Evolutionary conservation across 2,888 invertebrate species (phyloP).

Genomic region (Eueremaeus valkanovi): DNA sequence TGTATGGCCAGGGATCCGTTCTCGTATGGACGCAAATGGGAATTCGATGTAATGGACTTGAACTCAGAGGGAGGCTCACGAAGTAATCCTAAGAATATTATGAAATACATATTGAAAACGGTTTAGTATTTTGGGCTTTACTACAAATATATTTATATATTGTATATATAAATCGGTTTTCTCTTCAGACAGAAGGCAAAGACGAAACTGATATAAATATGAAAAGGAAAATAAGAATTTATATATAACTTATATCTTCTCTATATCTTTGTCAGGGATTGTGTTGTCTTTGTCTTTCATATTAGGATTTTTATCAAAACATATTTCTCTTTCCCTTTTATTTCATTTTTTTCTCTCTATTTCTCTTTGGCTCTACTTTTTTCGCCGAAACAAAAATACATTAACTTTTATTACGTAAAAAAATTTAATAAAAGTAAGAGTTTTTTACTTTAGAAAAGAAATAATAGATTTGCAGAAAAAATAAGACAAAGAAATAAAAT

Average conservation of each 20-base stretch:
- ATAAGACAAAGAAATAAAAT: background rate
- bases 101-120: slow-evolving; percentile 24
- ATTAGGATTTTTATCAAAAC: slow-evolving; percentile 12
- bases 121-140: slow-evolving; percentile 16
- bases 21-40: slow-evolving; percentile 48
- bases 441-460: background rate
- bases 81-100: slow-evolving; percentile 35
- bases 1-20: slow-evolving; percentile 48
- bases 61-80: slow-evolving; percentile 45
- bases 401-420: slow-evolving; percentile 8
- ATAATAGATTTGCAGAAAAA: background rate
- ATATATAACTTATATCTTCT: background rate
- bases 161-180: background rate
- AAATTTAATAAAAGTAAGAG: slow-evolving; percentile 23
- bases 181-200: background rate
- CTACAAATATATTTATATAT: background rate
- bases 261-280: background rate
- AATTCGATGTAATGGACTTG: slow-evolving; percentile 47
- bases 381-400: slow-evolving; percentile 15
- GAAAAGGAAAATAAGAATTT: background rate
- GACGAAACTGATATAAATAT: slow-evolving; percentile 2
- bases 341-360: too few species aligned
- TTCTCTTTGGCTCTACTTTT: too few species aligned
- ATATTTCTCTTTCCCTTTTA: slow-evolving; percentile 17
- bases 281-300: background rate